A percentile compares a stretch with the other conserved stretches of the same genome.
These are phyloP conservation scores for Cottoperca gobio DNA, from an alignment of 2,797 vertebrate genomes.

Conservation along the genomic window DNA sequence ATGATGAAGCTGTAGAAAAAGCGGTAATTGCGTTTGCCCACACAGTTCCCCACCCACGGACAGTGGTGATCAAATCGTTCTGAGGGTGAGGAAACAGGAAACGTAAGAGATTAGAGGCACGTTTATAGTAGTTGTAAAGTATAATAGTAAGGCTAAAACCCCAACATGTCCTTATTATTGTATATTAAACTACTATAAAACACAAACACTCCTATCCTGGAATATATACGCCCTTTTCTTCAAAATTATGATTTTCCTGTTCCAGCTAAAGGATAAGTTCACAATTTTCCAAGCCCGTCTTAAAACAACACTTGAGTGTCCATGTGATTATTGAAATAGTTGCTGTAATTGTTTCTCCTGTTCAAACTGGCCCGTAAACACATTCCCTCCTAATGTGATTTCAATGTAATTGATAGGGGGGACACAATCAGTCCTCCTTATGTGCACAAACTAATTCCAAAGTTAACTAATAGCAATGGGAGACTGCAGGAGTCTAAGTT, in stretches of 20 bases:
- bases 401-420: background rate
- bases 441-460: background rate
- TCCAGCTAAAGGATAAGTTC: background rate
- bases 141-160: background rate
- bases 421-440: background rate
- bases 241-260: background rate
- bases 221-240: background rate
- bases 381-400: too few species aligned
- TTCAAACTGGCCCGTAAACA: background rate
- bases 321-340: background rate
- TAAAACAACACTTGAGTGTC: background rate
- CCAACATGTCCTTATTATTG: background rate
- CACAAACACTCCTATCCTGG: background rate
- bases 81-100: conserved; percentile 59
- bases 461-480: background rate
- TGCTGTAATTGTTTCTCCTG: background rate
- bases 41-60: conserved; percentile 98
- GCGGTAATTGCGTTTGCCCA: conserved; percentile 96
- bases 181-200: background rate
- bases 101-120: conserved; percentile 3
- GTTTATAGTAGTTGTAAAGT: background rate
- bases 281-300: background rate
- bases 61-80: conserved; percentile 98
- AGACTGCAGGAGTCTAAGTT: background rate
- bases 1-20: conserved; percentile 98